Evolutionary conservation across 2,797 vertebrate species (phyloP).

Genomic region (Melanotaenia pygmaea): DNA sequence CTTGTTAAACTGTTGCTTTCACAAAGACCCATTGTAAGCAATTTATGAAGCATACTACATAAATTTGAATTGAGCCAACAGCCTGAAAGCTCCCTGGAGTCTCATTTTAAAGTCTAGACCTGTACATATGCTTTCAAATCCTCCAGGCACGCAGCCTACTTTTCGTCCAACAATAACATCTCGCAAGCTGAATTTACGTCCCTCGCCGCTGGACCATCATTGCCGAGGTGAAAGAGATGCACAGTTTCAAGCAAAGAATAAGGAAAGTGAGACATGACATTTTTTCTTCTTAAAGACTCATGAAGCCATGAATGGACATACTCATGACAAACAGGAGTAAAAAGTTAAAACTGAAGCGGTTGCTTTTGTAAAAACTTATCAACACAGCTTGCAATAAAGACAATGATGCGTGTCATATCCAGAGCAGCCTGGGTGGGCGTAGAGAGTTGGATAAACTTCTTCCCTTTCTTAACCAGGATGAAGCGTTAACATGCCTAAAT

Average conservation of each 20-base stretch:
- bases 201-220: fast-evolving
- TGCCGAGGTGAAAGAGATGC: background rate
- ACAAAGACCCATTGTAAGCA: background rate
- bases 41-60: background rate
- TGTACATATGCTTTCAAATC: conserved; percentile 1
- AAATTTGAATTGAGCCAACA: background rate
- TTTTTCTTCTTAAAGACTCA: background rate
- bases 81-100: background rate
- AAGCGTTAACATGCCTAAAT: too few species aligned
- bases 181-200: background rate
- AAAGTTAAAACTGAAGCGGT: background rate
- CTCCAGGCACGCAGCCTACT: conserved; percentile 14
- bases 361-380: background rate
- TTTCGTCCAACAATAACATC: conserved; percentile 5
- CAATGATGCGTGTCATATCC: too few species aligned
- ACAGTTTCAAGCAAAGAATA: background rate
- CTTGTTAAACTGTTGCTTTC: background rate
- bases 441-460: too few species aligned
- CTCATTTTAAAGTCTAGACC: conserved; percentile 7
- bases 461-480: too few species aligned
- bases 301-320: background rate
- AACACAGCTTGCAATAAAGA: background rate
- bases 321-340: background rate
- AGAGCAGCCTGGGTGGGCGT: too few species aligned
- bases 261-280: background rate